Base-by-base conservation (phyloP, 2,888 invertebrate species). In the Portevinia maculata region DNA sequence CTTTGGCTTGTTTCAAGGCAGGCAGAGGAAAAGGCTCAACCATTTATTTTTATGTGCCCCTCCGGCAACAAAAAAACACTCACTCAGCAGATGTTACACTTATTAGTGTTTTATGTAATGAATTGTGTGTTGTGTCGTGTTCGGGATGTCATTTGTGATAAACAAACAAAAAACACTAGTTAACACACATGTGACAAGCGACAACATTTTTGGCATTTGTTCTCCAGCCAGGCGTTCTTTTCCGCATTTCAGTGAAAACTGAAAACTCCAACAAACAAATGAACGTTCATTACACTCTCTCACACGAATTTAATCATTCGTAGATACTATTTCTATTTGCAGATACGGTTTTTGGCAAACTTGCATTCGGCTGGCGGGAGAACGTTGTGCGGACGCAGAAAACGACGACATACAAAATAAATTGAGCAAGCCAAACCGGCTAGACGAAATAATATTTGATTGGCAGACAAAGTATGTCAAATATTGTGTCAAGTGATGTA, bases 401-500 rank as follows among this genome's bases (percentile, higher is more conserved):
- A 21, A 13, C 7, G 30, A 44, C 41, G 78, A 46, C 65, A 67
- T 34, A 67, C 8, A 67, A 73, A 73, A 70, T 65, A 65, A 81
- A 81, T 81, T 81, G 65, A 60, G 76, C 65, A 76, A 65, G 53
- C 65, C 28, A 65, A 53, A 39, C 17, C 30, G 81, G 76, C 81
- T 81, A 81, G 81, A 81, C 81, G 50, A 39, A 46, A 70, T 64
- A 65, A 60, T 70, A 81, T 65, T 76, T 76, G 65, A 48, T 59
- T 71, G 53, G 57, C 17, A 62, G 24, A 28, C 50, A 28, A 44
- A 59, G 57, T 81, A 50, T 76, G 64, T 64, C 71, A 71, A 64
- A 57, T 8, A 32, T 28, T 46, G 34, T 55, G 53, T 55, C 67
- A 67, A 24, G 55, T 76, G 76, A 76, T 75, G 64, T 64, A 81